Conservation (phyloP, 2,888 invertebrate genomes). For the Drosophila colorata region DNA sequence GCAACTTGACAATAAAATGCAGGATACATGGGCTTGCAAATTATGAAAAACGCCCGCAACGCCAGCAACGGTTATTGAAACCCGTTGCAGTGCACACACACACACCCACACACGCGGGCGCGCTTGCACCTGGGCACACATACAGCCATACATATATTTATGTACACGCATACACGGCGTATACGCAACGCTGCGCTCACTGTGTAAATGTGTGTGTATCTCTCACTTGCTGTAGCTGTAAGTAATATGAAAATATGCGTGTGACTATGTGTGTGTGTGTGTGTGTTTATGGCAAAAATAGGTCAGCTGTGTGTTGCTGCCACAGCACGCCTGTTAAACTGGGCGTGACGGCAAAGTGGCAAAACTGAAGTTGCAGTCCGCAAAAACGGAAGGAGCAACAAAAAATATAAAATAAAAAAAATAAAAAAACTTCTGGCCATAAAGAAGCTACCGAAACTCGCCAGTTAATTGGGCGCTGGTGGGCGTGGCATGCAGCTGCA, state of each 20-base stretch:
- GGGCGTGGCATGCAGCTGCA: conserved; percentile 60
- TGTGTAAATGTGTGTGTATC: conserved; percentile 36
- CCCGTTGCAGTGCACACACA: conserved; percentile 19
- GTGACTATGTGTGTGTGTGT: conserved; percentile 26
- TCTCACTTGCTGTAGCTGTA: conserved; percentile 53
- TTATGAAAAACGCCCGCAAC: conserved; percentile 52
- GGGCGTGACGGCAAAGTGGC: conserved; percentile 77
- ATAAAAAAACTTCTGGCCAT: conserved; percentile 48
- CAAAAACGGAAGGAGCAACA: background rate
- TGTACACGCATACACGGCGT: conserved; percentile 40
- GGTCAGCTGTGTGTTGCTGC: conserved; percentile 60
- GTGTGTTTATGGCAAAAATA: conserved; percentile 57
- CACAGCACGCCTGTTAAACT: conserved; percentile 63
- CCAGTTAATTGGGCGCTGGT: conserved; percentile 73
- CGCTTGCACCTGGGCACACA: conserved; percentile 5
- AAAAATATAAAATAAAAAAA: background rate
- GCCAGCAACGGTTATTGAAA: conserved; percentile 69
- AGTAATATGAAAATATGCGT: conserved; percentile 69
- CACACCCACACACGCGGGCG: conserved; percentile 14
- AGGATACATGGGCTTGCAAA: conserved; percentile 62
- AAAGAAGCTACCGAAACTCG: conserved; percentile 64
- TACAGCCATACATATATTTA: conserved; percentile 3
- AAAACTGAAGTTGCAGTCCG: conserved; percentile 67
- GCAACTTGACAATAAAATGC: conserved; percentile 72
- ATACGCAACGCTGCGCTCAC: conserved; percentile 42